Conservation (phyloP, 2,797 vertebrate species). For the Diplodus sargus region DNA sequence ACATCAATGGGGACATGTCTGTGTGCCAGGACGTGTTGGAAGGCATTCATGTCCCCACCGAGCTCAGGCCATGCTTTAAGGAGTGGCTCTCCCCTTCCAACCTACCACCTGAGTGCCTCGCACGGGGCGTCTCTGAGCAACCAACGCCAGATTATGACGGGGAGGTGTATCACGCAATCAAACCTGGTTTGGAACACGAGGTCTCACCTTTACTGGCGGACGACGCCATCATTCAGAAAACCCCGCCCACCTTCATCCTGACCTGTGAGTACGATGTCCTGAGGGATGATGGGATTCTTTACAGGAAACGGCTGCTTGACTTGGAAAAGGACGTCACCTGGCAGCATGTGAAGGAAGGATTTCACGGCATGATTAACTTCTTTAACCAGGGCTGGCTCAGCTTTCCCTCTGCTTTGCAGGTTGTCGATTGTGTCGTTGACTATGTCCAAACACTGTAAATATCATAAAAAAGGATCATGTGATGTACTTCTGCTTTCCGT, state of each 20-base stretch:
- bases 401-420: constrained; percentile 77
- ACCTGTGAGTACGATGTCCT: constrained; percentile 89
- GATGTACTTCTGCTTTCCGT: constrained; percentile 9
- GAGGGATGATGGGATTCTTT: constrained; percentile 89
- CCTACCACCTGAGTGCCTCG: constrained; percentile 84
- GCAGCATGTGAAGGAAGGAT: constrained; percentile 86
- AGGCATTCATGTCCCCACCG: constrained; percentile 80
- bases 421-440: constrained; percentile 69
- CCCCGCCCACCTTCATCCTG: constrained; percentile 86
- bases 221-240: constrained; percentile 78
- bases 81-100: constrained; percentile 86
- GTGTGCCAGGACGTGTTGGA: constrained; percentile 63
- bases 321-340: constrained; percentile 85
- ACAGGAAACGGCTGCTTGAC: constrained; percentile 87
- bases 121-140: constrained; percentile 60
- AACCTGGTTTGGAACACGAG: constrained; percentile 51
- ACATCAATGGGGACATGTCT: constrained; percentile 74
- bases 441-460: constrained; percentile 83
- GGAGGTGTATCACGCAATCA: constrained; percentile 64
- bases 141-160: constrained; percentile 58
- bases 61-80: constrained; percentile 77
- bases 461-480: background rate
- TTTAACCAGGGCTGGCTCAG: constrained; percentile 43
- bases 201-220: constrained; percentile 86
- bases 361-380: constrained; percentile 85